Conservation (phyloP, 2,797 vertebrate genomes). For the Anas flavirostris region DNA sequence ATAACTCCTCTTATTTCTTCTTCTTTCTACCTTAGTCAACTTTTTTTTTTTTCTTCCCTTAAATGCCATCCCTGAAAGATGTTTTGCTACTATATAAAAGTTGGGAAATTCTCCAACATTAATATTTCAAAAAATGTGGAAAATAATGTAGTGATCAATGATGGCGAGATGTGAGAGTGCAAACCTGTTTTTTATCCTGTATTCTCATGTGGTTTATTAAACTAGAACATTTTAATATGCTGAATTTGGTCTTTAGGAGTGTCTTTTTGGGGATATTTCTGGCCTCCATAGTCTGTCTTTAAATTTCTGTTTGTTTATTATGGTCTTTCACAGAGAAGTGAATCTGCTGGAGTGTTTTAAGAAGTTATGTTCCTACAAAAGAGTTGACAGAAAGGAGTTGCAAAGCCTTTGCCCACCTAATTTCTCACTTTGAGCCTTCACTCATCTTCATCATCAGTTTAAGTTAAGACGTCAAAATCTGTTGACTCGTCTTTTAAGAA, state of each 20-base stretch:
- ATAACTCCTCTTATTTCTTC: background rate
- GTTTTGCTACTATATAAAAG: background rate
- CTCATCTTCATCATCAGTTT: background rate
- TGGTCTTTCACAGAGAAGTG: background rate
- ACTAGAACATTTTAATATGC: background rate
- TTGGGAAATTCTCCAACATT: background rate
- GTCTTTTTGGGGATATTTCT: background rate
- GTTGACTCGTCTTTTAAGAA: constrained; percentile 8
- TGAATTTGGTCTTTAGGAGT: background rate
- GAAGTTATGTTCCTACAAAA: background rate
- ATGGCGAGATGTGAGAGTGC: background rate
- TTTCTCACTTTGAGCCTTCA: constrained; percentile 1
- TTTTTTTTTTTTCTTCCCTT: background rate
- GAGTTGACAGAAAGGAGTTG: background rate
- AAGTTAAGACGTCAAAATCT: background rate
- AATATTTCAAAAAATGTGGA: background rate
- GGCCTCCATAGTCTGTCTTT: background rate
- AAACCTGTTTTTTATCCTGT: background rate
- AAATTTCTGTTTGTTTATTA: background rate
- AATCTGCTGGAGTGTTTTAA: constrained; percentile 4
- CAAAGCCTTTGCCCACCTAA: background rate
- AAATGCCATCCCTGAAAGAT: background rate
- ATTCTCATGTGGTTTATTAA: background rate
- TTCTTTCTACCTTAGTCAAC: background rate
- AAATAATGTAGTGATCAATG: background rate